Evolutionary conservation across 2,888 invertebrate species (phyloP).

Genomic region (Mayetiola destructor): DNA sequence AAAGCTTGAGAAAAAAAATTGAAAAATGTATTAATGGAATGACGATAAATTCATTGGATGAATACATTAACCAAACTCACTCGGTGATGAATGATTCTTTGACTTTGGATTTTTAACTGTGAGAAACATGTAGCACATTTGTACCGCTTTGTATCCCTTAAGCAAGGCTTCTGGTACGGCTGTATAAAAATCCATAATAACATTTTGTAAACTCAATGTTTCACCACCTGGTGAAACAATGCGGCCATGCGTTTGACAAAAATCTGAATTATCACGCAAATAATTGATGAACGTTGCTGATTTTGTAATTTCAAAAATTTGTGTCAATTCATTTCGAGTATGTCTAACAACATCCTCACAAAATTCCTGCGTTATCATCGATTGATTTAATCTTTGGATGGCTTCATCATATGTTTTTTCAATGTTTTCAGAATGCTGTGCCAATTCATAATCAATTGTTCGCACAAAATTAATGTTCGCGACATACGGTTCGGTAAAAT

Average conservation of each 20-base stretch:
- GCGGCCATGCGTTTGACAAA: background rate
- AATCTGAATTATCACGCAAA: background rate
- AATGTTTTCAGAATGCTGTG: background rate
- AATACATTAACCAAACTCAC: no score
- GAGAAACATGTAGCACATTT: background rate
- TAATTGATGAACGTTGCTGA: background rate
- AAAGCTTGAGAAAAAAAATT: no score
- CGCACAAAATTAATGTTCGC: background rate
- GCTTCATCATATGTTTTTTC: background rate
- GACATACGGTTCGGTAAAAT: background rate
- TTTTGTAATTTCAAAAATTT: background rate
- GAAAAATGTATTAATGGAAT: background rate
- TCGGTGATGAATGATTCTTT: no score
- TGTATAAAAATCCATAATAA: background rate
- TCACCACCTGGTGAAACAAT: background rate
- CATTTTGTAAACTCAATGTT: background rate
- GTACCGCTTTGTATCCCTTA: background rate
- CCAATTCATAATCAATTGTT: background rate
- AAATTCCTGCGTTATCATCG: no score
- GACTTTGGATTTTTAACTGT: background rate
- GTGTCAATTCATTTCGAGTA: background rate
- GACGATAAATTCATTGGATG: background rate
- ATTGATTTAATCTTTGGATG: no score
- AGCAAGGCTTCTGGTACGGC: background rate
- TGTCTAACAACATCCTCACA: background rate